Percentiles rank a stretch among this genome's conserved stretches.
Conservation (phyloP, 1,140 invertebrate species). For the Ephestia elutella region DNA sequence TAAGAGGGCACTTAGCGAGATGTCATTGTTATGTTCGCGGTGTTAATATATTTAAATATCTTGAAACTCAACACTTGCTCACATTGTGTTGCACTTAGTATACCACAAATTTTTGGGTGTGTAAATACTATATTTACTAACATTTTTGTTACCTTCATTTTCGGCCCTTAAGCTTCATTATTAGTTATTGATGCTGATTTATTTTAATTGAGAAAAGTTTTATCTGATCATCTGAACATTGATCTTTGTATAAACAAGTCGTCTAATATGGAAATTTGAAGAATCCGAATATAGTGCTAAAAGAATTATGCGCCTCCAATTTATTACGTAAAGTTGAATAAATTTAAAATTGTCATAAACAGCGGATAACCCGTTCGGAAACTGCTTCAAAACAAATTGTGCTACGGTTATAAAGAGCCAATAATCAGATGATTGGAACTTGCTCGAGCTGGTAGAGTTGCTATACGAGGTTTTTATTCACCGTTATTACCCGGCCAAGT, state of each 20-base stretch:
- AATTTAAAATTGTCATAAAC: not conserved
- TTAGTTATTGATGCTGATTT: not conserved
- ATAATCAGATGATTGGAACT: slow-evolving; percentile 2
- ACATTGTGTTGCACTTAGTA: slow-evolving; percentile 6
- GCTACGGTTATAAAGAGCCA: slow-evolving; percentile 1
- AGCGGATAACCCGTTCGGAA: not conserved
- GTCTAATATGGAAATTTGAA: not conserved
- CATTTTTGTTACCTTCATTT: not conserved
- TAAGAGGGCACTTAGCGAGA: slow-evolving; percentile 56
- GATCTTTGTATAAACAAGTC: slow-evolving; percentile 1
- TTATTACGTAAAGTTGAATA: not conserved
- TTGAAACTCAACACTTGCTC: slow-evolving; percentile 3
- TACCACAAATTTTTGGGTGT: not conserved
- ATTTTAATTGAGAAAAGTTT: not conserved
- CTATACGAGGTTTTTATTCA: slow-evolving; percentile 14
- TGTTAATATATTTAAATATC: slow-evolving; percentile 16
- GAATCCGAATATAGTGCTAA: not conserved
- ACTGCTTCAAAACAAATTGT: slow-evolving; percentile 2
- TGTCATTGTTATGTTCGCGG: slow-evolving; percentile 48
- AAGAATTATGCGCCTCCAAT: not conserved
- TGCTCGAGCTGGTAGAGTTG: not conserved
- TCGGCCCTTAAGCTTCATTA: not conserved
- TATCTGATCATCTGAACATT: not conserved
- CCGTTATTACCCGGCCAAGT: slow-evolving; percentile 26
- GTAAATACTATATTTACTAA: not conserved